phyloP scores from a whole-genome alignment of 2,797 vertebrate species.

The Diplodus puntazzo region DNA sequence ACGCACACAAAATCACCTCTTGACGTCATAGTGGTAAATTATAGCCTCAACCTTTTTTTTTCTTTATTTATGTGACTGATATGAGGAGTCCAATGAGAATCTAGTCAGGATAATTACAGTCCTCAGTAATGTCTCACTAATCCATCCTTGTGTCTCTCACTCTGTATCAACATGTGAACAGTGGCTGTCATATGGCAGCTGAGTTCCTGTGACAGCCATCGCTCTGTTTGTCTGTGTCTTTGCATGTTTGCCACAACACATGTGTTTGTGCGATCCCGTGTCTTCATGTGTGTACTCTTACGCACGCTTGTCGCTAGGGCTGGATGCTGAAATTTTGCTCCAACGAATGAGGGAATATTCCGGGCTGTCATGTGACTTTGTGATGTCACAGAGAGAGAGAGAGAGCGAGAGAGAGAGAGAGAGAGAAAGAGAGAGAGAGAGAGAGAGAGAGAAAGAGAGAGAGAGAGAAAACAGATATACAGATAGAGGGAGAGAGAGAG shows the following conservation, averaged over 20 bases:
- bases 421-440: constrained; percentile 57
- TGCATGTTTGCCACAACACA: constrained; percentile 2
- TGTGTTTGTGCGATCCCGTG: constrained; percentile 26
- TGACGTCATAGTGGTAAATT: constrained; percentile 16
- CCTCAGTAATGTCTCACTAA: constrained; percentile 33
- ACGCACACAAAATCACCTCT: background rate
- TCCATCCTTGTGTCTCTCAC: constrained; percentile 41
- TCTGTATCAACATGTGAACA: constrained; percentile 56
- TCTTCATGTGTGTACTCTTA: constrained; percentile 40
- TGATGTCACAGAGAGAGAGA: constrained; percentile 82
- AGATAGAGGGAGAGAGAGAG: constrained; percentile 61
- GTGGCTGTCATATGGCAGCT: constrained; percentile 53
- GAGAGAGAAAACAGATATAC: constrained; percentile 47
- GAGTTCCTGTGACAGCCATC: constrained; percentile 54
- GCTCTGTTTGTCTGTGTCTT: constrained; percentile 39
- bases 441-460: constrained; percentile 60
- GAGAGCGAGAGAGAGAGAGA: constrained; percentile 71
- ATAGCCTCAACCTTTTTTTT: background rate
- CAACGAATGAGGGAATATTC: constrained; percentile 81
- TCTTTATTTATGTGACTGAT: background rate
- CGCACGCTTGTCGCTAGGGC: constrained; percentile 68
- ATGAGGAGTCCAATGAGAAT: constrained; percentile 29
- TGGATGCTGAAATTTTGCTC: constrained; percentile 67
- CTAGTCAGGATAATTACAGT: constrained; percentile 36
- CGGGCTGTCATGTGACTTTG: constrained; percentile 78